Base-by-base conservation (phyloP, 2,888 invertebrate species). In the Allacma fusca region DNA sequence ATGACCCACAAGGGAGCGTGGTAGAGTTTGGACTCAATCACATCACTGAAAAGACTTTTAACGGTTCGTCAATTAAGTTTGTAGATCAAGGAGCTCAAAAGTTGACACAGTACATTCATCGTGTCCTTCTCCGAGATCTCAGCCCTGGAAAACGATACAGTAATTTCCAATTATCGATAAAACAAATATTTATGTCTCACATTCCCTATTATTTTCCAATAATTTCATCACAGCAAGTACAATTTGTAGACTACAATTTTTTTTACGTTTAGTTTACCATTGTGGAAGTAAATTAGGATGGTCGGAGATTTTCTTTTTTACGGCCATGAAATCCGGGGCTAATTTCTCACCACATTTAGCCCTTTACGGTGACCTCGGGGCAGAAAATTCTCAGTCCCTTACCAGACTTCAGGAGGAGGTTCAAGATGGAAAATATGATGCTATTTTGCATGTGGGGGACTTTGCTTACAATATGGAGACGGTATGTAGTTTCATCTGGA, bases 281-380 rank as follows among this genome's bases (percentile, higher is more conserved):
- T 93, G 91, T 84, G 95, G 95, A 19, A 94, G 94, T 79, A 85
- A 88, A 13, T 86, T 89, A 78, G 95, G 95, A 0, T 96, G 96
- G 96, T 96, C 96, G 0, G 89, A 91, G 50, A 82, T 90, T 84
- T 96, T 93, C 87, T 91, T 89, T 85, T 94, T 97, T 87, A 90
- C 88, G 83, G 94, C 95, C 0, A 93, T 93, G 0, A 87, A 87
- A 0, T 89, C 90, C 19, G 88, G 89, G 28, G 86, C 88, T n/a
- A 86, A 91, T 81, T 96, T 95, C 95, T 89, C 91, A 21, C 94
- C 96, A 0, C 89, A 90, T 24, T 88, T 97, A 62, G 97, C 94
- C 29, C 91, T 98, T 84, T 97, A 92, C 86, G 98, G 98, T 0
- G 98, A 98, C 86, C 92, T 98, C 93, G 98, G 98, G 34, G 94